Conservation (phyloP, 2,888 invertebrate genomes). For the Penaeus monodon region DNA sequence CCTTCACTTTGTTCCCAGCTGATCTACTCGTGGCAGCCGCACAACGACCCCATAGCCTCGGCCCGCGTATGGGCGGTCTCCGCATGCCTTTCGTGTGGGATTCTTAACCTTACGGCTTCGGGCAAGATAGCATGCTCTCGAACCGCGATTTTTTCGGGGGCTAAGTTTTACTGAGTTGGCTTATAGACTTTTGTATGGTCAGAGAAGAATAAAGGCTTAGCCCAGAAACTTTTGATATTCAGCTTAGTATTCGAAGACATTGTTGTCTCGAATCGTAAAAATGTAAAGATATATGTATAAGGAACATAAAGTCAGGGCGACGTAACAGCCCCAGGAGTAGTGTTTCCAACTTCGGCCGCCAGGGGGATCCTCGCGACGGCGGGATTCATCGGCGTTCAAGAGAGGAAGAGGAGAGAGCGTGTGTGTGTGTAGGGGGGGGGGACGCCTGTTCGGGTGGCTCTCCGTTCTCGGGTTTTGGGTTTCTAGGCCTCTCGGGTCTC, state of each 20-base stretch:
- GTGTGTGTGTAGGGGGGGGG: too few species aligned
- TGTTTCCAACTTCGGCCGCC: too few species aligned
- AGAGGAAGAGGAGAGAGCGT: too few species aligned
- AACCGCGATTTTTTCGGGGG: not conserved
- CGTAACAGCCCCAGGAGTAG: too few species aligned
- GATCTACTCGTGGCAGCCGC: constrained; percentile 20
- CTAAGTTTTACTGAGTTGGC: constrained; percentile 46
- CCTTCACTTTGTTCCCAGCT: constrained; percentile 46
- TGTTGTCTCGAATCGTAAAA: constrained; percentile 19
- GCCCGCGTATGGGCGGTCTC: not conserved
- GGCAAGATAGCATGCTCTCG: constrained; percentile 4
- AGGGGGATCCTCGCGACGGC: too few species aligned
- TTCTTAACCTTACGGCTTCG: not conserved
- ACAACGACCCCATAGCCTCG: not conserved
- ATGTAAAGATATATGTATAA: not conserved
- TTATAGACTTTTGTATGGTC: constrained; percentile 40
- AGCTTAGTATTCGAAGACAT: constrained; percentile 34
- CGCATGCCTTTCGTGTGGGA: not conserved
- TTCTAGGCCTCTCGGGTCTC: too few species aligned
- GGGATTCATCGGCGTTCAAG: too few species aligned
- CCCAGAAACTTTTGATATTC: constrained; percentile 31
- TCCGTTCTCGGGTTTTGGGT: too few species aligned
- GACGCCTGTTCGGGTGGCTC: too few species aligned
- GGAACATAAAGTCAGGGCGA: not conserved
- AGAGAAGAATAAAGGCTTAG: constrained; percentile 10